Evolutionary conservation across 2,113 vertebrate species (phyloP), one percentile per base, ranked within the genome.

Genomic region (Lagenorhynchus albirostris): DNA sequence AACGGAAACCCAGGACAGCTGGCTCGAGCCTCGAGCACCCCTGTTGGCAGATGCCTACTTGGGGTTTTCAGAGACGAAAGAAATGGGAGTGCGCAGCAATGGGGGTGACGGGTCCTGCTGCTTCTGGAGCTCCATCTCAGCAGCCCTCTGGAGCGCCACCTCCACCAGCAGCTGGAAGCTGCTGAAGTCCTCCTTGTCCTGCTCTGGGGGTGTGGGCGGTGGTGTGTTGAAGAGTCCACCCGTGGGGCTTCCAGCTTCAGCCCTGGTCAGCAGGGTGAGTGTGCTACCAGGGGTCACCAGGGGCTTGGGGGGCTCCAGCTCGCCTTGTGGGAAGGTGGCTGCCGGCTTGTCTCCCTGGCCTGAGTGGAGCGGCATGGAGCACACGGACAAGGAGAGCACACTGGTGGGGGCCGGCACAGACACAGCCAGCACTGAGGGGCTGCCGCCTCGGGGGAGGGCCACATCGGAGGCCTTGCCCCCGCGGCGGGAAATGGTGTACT

Each of bases 401-500:
- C 96, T 98, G 26, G 97, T 85, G 73, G 98, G 87, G 47, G 97
- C 67, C 0, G 97, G 98, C 1, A 99, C 98, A 0, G 99, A 98
- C 63, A 98, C 97, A 62, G 98, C 97, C 94, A 99, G 94, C 89
- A 99, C 38, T 0, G 98, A 81, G 0, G 98, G 67, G 14, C 98
- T 97, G 1, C 96, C 62, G 14, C 98, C 98, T 23, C 98, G 98
- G 0, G 98, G 97, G 67, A 98, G 95, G 20, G 98, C 96, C 80
- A 91, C 80, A 0, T 95, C 98, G 0, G 81, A 98, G 0, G 98
- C 96, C 94, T 99, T 99, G 73, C 98, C 98, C 0, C 99, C 99
- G 0, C 99, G 99, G 20, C 99, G 99, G 38, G 99, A 99, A 95
- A 99, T 99, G 76, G 99, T 99, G 98, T 99, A 99, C 96, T 99